Conservation (phyloP, 2,797 vertebrate species). For the Chaetophractus vellerosus region DNA sequence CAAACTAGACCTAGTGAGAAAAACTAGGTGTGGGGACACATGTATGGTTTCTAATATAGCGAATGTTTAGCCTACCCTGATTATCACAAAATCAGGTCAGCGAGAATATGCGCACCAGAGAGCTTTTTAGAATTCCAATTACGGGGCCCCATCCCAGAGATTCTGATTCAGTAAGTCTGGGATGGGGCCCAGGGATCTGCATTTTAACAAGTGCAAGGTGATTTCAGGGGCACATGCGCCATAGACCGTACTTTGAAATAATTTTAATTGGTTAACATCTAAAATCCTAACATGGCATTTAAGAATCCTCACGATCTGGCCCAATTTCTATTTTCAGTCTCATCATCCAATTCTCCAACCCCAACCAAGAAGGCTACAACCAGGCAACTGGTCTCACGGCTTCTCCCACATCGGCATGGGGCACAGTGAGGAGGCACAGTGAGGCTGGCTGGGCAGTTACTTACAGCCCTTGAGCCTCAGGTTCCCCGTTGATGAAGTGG, state of each 20-base stretch:
- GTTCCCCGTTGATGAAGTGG: not conserved
- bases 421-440: not conserved
- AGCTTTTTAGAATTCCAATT: constrained; percentile 31
- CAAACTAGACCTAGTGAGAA: no score
- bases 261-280: not conserved
- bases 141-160: not conserved
- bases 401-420: not conserved
- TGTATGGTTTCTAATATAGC: no score
- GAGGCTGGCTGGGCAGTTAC: not conserved
- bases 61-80: no score
- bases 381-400: not conserved
- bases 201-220: not conserved
- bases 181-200: not conserved
- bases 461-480: not conserved
- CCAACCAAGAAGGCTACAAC: not conserved
- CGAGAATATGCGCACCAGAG: no score
- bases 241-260: not conserved
- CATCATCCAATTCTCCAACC: not conserved
- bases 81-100: no score
- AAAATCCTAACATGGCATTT: not conserved
- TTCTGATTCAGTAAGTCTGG: not conserved
- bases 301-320: constrained; percentile 17
- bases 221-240: not conserved
- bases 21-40: no score
- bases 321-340: constrained; percentile 11